These are phyloP conservation scores for Colletes collaris DNA, from an alignment of 2,888 invertebrate genomes.

Conservation along the genomic window DNA sequence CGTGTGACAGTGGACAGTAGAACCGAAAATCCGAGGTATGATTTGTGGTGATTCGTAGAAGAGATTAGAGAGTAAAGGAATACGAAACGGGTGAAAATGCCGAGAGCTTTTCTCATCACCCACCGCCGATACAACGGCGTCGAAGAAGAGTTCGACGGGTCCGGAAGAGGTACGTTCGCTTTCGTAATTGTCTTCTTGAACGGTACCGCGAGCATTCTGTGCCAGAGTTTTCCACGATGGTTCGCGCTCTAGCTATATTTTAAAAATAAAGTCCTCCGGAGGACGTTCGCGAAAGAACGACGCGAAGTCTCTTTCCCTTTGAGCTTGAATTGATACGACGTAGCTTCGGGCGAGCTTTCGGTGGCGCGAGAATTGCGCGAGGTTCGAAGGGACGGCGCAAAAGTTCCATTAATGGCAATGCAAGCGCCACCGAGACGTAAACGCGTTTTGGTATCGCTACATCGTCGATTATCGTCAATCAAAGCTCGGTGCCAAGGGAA, in stretches of 20 bases:
- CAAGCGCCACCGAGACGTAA: slow-evolving; percentile 2
- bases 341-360: not conserved
- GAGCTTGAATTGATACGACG: not conserved
- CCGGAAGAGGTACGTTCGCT: slow-evolving; percentile 73
- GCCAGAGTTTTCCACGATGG: slow-evolving; percentile 12
- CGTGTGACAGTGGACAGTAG: slow-evolving; percentile 46
- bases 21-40: slow-evolving; percentile 37
- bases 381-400: not conserved
- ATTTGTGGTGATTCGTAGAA: slow-evolving; percentile 40
- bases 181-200: slow-evolving; percentile 8
- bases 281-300: no score
- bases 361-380: fast-evolving
- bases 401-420: slow-evolving; percentile 27
- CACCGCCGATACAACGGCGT: slow-evolving; percentile 85
- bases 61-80: slow-evolving; percentile 19
- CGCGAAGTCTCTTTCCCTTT: no score
- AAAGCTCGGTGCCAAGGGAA: slow-evolving; percentile 32
- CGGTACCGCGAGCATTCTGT: not conserved
- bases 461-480: slow-evolving; percentile 35
- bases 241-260: not conserved
- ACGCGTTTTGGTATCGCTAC: not conserved
- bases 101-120: slow-evolving; percentile 87
- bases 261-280: slow-evolving; percentile 14
- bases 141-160: slow-evolving; percentile 76
- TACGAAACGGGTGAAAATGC: slow-evolving; percentile 82